Base-by-base conservation (phyloP, 2,797 vertebrate genomes). In the Chiloscyllium punctatum region DNA sequence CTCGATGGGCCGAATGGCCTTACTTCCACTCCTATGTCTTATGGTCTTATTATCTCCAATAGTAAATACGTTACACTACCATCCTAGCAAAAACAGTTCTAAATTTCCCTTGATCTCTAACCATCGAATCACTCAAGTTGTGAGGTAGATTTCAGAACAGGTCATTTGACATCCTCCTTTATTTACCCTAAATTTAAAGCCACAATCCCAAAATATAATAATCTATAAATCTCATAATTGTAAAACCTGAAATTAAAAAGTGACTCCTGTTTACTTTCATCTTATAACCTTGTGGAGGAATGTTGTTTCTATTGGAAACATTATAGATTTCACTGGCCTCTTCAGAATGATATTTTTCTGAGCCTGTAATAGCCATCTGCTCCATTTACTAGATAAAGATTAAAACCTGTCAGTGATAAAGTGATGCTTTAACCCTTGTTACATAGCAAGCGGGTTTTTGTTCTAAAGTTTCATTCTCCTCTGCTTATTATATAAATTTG, bases 191-290 rank as follows among this genome's bases (percentile, higher is more conserved):
- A 77, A n/a, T 77, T 77, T 77, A 33, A 13, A 77, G 30, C 9
- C 11, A 77, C 30, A 77, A 1, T 77, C 72, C 72, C 72, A 33
- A 77, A 77, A 77, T 74, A 33, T 30, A 30, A 74, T 74, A 9
- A 23, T 74, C 27, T 33, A 33, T 33, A 77, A 77, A 33, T 33
- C 30, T 77, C 30, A 77, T 33, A 77, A 27, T 77, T 77, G 72
- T 77, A 77, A 33, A 9, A 77, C 13, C 96, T 96, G 96, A 96
- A 96, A 96, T 96, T 96, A 77, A 96, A 96, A 97, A 48, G 96
- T 72, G 96, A 96, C 96, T 96, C 95, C 66, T 95, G 87, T 90
- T 95, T 96, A 86, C 96, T 96, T 96, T 96, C 96, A 57, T 96
- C 71, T 94, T 2, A 82, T 92, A 33, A 7, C 27, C 96, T 94